Conservation (phyloP, 1,140 invertebrate species). For the Plectus sambesii region DNA sequence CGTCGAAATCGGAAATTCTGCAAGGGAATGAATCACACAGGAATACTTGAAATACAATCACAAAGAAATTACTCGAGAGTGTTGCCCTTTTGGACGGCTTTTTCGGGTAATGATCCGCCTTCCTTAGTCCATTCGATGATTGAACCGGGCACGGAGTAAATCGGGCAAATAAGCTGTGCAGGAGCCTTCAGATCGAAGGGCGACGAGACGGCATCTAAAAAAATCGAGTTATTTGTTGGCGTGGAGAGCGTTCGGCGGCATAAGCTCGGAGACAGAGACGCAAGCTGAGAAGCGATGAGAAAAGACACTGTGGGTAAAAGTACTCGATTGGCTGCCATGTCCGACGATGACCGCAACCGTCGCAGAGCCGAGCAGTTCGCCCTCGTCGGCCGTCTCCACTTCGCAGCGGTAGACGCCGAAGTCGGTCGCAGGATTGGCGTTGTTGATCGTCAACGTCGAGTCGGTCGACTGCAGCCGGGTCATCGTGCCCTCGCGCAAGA, state of each 20-base stretch:
- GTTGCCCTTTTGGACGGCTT: conserved; percentile 34
- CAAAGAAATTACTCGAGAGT: conserved; percentile 30
- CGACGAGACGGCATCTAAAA: too few relatives aligned
- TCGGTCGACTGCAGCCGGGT: conserved; percentile 35
- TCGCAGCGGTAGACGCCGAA: conserved; percentile 44
- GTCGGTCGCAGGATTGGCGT: conserved; percentile 40
- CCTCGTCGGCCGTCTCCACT: conserved; percentile 42
- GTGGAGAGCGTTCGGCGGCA: too few relatives aligned
- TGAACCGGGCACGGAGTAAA: conserved; percentile 40
- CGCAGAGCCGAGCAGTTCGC: conserved; percentile 33
- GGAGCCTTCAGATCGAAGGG: conserved; percentile 41
- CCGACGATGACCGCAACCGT: conserved; percentile 41
- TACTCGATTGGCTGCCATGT: conserved; percentile 19
- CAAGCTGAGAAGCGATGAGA: conserved; percentile 28
- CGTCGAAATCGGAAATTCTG: conserved; percentile 40
- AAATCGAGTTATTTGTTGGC: too few relatives aligned
- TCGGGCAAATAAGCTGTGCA: conserved; percentile 38
- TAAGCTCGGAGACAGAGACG: conserved; percentile 24
- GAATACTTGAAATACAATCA: not conserved
- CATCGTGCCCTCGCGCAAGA: conserved; percentile 37
- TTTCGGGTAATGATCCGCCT: conserved; percentile 30
- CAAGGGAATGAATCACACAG: conserved; percentile 9
- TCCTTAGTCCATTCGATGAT: conserved; percentile 34
- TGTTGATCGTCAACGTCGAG: conserved; percentile 31
- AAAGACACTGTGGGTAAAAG: not conserved